These are phyloP conservation scores for Eupithecia subumbrata DNA, from an alignment of 2,888 invertebrate species.

Conservation along the genomic window DNA sequence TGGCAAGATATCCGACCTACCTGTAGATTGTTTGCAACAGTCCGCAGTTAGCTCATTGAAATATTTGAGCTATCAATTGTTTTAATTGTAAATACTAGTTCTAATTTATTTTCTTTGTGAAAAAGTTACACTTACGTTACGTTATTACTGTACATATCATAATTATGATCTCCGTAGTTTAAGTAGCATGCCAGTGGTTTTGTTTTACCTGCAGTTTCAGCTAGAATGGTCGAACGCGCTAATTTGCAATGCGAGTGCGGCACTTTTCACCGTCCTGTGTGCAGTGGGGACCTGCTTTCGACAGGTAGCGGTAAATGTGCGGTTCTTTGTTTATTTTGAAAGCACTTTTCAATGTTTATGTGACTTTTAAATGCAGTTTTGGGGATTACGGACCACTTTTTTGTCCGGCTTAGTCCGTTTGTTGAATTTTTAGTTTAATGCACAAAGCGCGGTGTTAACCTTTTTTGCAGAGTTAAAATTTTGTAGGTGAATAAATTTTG, in stretches of 20 bases:
- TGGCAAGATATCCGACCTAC: too few species aligned
- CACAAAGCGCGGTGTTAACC: not conserved
- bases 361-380: slow-evolving; percentile 43
- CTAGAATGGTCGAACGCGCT: slow-evolving; percentile 69
- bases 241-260: slow-evolving; percentile 70
- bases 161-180: too few species aligned
- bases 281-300: slow-evolving; percentile 60
- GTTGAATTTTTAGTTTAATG: slow-evolving; percentile 12
- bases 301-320: slow-evolving; percentile 59
- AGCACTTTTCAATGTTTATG: slow-evolving; percentile 37
- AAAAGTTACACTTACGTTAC: too few species aligned
- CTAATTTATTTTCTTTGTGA: too few species aligned
- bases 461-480: not conserved
- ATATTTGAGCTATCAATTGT: too few species aligned
- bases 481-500: not conserved
- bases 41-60: too few species aligned
- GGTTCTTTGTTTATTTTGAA: slow-evolving; percentile 53
- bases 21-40: too few species aligned
- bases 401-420: slow-evolving; percentile 6
- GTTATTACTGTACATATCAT: too few species aligned
- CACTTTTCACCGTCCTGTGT: slow-evolving; percentile 60
- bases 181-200: slow-evolving; percentile 11
- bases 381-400: slow-evolving; percentile 24
- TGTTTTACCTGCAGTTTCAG: slow-evolving; percentile 47
- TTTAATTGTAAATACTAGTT: too few species aligned